Percentiles rank a stretch among this genome's conserved stretches.
These are phyloP conservation scores for Parauchenoglanis ngamensis DNA, from an alignment of 2,797 vertebrate species.

Conservation along the genomic window DNA sequence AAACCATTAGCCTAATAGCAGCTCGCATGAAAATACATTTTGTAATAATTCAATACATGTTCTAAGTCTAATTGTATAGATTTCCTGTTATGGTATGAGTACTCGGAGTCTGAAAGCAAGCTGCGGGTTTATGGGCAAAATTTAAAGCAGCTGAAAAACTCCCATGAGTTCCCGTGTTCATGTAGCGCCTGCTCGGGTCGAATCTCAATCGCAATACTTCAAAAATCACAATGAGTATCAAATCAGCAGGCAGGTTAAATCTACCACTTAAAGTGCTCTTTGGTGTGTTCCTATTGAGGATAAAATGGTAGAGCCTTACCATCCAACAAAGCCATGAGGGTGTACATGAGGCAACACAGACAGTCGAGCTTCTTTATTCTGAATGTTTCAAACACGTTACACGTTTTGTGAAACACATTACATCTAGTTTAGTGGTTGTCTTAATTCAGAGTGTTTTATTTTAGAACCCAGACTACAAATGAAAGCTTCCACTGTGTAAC, in stretches of 20 bases:
- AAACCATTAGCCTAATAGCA: background rate
- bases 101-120: background rate
- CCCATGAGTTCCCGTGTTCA: background rate
- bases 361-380: background rate
- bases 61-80: background rate
- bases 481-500: constrained; percentile 6
- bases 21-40: background rate
- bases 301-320: background rate
- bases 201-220: constrained; percentile 1
- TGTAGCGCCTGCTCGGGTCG: background rate
- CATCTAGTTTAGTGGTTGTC: background rate
- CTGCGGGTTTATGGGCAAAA: background rate
- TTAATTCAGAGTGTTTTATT: background rate
- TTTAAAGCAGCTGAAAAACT: constrained; percentile 14
- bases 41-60: background rate
- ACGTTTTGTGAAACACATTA: background rate
- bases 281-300: background rate
- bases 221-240: background rate
- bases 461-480: background rate
- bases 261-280: background rate
- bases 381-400: background rate
- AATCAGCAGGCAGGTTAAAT: constrained; percentile 13
- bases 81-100: background rate
- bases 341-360: background rate
- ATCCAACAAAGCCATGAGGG: background rate